phyloP scores from a whole-genome alignment of 2,888 invertebrate genomes.

The Calameuta filiformis region DNA sequence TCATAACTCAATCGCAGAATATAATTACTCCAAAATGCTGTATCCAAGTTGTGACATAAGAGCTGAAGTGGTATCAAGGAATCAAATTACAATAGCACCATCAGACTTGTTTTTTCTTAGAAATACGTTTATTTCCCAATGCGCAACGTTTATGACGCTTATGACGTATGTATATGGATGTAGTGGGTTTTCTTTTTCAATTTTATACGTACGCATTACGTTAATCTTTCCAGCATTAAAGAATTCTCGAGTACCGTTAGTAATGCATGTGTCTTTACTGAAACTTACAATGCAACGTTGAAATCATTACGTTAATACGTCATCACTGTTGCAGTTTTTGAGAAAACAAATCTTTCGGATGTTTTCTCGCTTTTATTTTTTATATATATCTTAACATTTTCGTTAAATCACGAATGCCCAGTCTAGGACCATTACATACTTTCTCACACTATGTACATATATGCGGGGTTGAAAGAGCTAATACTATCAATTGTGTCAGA shows the following conservation, averaged over 20 bases:
- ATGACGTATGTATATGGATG: not conserved
- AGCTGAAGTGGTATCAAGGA: too few relatives aligned
- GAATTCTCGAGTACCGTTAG: not conserved
- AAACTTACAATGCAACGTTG: not conserved
- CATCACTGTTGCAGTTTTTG: not conserved
- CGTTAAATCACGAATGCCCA: not conserved
- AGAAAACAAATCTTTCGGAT: not conserved
- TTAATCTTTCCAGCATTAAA: not conserved
- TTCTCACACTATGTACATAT: slow-evolving; percentile 43
- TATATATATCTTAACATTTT: not conserved
- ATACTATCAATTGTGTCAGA: not conserved
- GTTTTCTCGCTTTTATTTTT: not conserved
- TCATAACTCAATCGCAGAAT: not conserved
- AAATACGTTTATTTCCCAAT: slow-evolving; percentile 47
- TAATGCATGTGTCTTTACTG: not conserved
- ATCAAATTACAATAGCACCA: too few relatives aligned
- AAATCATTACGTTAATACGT: not conserved
- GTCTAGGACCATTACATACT: not conserved
- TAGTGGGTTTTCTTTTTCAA: not conserved
- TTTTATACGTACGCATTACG: not conserved
- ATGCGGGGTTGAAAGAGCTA: not conserved
- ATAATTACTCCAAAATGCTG: not conserved
- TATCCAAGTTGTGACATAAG: not conserved
- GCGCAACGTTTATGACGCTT: slow-evolving; percentile 17
- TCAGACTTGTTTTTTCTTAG: slow-evolving; percentile 27